These are phyloP conservation scores for Dendroctonus valens DNA, from an alignment of 1,140 invertebrate species.

Conservation along the genomic window DNA sequence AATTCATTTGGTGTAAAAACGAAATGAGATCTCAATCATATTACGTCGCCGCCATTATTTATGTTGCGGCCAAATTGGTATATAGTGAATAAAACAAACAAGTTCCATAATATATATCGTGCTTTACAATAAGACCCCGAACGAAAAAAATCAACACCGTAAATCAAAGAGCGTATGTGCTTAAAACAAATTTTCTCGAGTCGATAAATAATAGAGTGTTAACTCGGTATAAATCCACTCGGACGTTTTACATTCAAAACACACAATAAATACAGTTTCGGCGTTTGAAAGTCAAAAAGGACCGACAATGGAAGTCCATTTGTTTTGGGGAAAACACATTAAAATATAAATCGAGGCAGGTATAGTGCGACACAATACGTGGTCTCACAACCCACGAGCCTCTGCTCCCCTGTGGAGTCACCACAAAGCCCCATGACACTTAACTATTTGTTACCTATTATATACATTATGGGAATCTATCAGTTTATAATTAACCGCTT, in stretches of 20 bases:
- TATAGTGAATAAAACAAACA: slow-evolving; percentile 40
- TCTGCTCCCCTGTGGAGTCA: slow-evolving; percentile 32
- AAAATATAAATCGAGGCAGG: slow-evolving; percentile 49
- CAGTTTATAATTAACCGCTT: slow-evolving; percentile 46
- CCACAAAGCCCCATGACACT: slow-evolving; percentile 45
- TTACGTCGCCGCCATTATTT: slow-evolving; percentile 26
- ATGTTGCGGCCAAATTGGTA: slow-evolving; percentile 39
- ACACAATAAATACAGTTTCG: slow-evolving; percentile 47
- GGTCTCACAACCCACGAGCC: slow-evolving; percentile 37
- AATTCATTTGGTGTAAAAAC: slow-evolving; percentile 28
- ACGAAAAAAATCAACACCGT: slow-evolving; percentile 39
- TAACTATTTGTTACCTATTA: slow-evolving; percentile 48
- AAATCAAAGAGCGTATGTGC: slow-evolving; percentile 42
- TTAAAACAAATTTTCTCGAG: slow-evolving; percentile 44
- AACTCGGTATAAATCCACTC: slow-evolving; percentile 43
- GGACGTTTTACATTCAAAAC: slow-evolving; percentile 46
- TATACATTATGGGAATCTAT: slow-evolving; percentile 45
- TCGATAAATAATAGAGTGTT: slow-evolving; percentile 47
- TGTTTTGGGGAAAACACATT: slow-evolving; percentile 50
- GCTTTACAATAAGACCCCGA: slow-evolving; percentile 39
- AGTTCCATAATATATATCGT: slow-evolving; percentile 40
- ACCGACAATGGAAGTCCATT: slow-evolving; percentile 49
- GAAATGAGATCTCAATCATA: slow-evolving; percentile 36
- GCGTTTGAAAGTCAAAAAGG: slow-evolving; percentile 43
- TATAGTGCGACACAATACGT: slow-evolving; percentile 47